phyloP scores from a whole-genome alignment of 1,140 invertebrate genomes.

The Grapholita molesta region DNA sequence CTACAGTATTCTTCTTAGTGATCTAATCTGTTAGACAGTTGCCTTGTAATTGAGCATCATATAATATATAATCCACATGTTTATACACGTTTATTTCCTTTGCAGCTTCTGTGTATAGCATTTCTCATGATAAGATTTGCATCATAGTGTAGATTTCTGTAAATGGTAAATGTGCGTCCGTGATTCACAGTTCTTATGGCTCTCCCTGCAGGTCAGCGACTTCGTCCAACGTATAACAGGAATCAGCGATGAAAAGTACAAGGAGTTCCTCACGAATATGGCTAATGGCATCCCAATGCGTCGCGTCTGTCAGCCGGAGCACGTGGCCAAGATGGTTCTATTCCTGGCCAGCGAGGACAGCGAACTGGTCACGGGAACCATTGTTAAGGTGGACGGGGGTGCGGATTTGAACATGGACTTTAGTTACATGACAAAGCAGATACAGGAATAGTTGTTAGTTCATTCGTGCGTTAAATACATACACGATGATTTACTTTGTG shows the following conservation, averaged over 20 bases:
- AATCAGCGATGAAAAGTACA: constrained; percentile 29
- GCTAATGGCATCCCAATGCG: constrained; percentile 78
- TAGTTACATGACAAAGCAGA: not conserved
- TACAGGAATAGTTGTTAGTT: not conserved
- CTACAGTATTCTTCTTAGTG: too few relatives aligned
- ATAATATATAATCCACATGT: too few relatives aligned
- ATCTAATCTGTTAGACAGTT: too few relatives aligned
- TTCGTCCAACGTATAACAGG: constrained; percentile 30
- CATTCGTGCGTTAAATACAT: not conserved
- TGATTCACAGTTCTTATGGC: not conserved
- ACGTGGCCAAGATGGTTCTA: constrained; percentile 87
- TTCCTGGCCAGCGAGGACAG: constrained; percentile 83
- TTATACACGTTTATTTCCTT: too few relatives aligned
- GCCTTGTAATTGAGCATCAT: too few relatives aligned
- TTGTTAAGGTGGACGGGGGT: constrained; percentile 40
- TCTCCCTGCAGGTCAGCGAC: constrained; percentile 24
- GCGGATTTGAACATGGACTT: constrained; percentile 36
- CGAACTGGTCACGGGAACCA: constrained; percentile 13
- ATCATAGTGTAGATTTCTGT: too few relatives aligned
- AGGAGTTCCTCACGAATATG: constrained; percentile 20
- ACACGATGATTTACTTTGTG: too few relatives aligned
- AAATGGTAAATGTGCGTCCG: too few relatives aligned
- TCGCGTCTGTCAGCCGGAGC: constrained; percentile 82
- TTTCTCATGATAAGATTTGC: too few relatives aligned
- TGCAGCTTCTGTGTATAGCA: too few relatives aligned